Evolutionary conservation across 2,113 vertebrate genomes (phyloP).

Genomic region (Sciurus niger): DNA sequence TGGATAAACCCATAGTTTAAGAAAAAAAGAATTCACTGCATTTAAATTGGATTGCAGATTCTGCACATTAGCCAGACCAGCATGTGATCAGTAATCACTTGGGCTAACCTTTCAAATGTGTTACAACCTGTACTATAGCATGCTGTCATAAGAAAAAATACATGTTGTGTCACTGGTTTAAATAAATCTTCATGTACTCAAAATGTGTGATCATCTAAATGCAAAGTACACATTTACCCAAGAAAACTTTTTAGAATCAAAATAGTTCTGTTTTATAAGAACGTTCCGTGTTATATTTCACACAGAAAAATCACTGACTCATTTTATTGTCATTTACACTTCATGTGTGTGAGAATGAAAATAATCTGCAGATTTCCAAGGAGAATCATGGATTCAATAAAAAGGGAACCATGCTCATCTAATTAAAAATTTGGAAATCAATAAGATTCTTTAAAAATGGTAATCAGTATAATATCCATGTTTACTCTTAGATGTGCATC

Average conservation of each 20-base stretch:
- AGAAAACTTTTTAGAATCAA: neutral
- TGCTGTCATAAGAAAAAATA: neutral
- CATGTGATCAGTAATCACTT: neutral
- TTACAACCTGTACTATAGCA: neutral
- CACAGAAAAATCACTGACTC: neutral
- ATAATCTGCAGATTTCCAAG: neutral
- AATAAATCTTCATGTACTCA: neutral
- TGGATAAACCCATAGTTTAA: constrained; percentile 23
- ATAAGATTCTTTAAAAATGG: neutral
- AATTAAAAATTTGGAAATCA: constrained; percentile 22
- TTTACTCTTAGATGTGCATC: neutral
- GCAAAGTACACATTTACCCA: neutral
- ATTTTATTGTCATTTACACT: constrained; percentile 27
- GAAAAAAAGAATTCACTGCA: constrained; percentile 5
- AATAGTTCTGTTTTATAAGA: constrained; percentile 39
- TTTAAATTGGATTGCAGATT: constrained; percentile 51
- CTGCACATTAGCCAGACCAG: neutral
- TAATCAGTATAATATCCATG: neutral
- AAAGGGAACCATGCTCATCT: neutral
- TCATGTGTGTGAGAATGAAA: neutral
- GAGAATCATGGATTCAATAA: neutral
- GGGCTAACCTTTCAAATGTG: neutral
- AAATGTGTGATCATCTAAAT: constrained; percentile 2
- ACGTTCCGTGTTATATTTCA: neutral
- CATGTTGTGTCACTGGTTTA: constrained; percentile 1